A percentile compares a stretch with the other conserved stretches of the same genome.
phyloP scores from a whole-genome alignment of 92 coral and sea anemone genomes.

The Nematostella vectensis region DNA sequence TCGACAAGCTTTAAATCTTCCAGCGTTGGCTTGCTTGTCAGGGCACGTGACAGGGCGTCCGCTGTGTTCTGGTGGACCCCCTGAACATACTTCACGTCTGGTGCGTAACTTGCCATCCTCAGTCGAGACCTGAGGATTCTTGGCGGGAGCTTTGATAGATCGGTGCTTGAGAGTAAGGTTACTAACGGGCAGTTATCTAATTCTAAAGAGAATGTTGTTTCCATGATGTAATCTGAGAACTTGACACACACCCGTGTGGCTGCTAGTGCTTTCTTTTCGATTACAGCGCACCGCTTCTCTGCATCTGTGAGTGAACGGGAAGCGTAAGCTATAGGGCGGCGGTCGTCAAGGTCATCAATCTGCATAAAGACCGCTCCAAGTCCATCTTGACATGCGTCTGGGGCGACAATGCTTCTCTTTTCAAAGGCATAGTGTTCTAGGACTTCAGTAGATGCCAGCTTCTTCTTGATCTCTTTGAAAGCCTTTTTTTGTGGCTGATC shows the following conservation, averaged over 20 bases:
- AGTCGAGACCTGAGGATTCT: slow-evolving; percentile 34
- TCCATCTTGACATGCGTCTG: slow-evolving; percentile 28
- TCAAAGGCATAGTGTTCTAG: slow-evolving; percentile 26
- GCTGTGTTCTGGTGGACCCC: no score
- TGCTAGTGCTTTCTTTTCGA: slow-evolving; percentile 34
- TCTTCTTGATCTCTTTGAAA: no score
- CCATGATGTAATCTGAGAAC: slow-evolving; percentile 21
- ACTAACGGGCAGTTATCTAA: no score
- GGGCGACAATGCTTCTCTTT: slow-evolving; percentile 21
- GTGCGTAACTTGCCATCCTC: no score
- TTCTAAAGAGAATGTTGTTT: slow-evolving; percentile 9
- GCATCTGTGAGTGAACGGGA: slow-evolving; percentile 29
- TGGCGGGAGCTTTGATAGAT: slow-evolving; percentile 40
- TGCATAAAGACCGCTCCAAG: no score
- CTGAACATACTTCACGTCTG: no score
- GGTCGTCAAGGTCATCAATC: no score
- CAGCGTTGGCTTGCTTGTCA: neutral
- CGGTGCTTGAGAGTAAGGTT: slow-evolving; percentile 15
- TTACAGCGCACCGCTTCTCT: slow-evolving; percentile 32
- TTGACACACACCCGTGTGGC: slow-evolving; percentile 37
- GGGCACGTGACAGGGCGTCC: no score
- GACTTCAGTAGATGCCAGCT: no score
- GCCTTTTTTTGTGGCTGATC: slow-evolving; percentile 23
- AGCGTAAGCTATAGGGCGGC: slow-evolving; percentile 22
- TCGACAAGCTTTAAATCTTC: slow-evolving; percentile 18